phyloP scores from a whole-genome alignment of 2,888 invertebrate genomes.

The Caenorhabditis drosophilae region DNA sequence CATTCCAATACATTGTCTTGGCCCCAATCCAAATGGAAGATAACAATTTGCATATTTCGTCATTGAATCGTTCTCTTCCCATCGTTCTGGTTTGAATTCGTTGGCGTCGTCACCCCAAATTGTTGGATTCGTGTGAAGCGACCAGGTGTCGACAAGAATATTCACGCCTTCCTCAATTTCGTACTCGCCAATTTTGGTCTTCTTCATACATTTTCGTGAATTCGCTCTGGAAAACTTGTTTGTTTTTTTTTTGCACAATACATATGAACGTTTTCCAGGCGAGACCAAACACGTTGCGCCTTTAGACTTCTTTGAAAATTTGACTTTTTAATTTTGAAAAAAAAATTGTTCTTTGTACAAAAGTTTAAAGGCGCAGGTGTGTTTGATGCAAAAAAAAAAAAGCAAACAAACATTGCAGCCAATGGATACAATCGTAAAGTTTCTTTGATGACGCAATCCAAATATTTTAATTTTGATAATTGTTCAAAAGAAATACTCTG shows the following conservation, averaged over 20 bases:
- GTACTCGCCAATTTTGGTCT: slow-evolving; percentile 53
- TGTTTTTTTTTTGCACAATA: too few relatives aligned
- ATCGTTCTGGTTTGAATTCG: slow-evolving; percentile 34
- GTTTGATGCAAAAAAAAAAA: too few relatives aligned
- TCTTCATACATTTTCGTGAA: slow-evolving; percentile 29
- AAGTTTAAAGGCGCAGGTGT: too few relatives aligned
- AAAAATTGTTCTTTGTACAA: too few relatives aligned
- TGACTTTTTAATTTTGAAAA: too few relatives aligned
- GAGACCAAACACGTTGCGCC: too few relatives aligned
- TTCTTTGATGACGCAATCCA: slow-evolving; percentile 48
- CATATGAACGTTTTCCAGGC: too few relatives aligned
- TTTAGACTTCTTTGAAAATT: too few relatives aligned
- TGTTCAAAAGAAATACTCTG: slow-evolving; percentile 36
- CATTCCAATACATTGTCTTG: slow-evolving; percentile 59
- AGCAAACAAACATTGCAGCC: slow-evolving; percentile 33
- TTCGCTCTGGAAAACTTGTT: slow-evolving; percentile 29
- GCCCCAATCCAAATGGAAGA: slow-evolving; percentile 49
- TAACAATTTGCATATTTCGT: slow-evolving; percentile 4
- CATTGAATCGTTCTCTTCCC: slow-evolving; percentile 11
- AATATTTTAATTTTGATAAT: slow-evolving; percentile 40
- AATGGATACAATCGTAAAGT: slow-evolving; percentile 43
- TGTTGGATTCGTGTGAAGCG: slow-evolving; percentile 6
- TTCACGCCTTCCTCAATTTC: slow-evolving; percentile 40
- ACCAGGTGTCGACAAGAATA: slow-evolving; percentile 39
- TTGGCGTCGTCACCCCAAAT: slow-evolving; percentile 49